Percentiles rank a stretch among this genome's conserved stretches.
phyloP scores from a whole-genome alignment of 2,113 vertebrate genomes.

The Nycticryphes semicollaris region DNA sequence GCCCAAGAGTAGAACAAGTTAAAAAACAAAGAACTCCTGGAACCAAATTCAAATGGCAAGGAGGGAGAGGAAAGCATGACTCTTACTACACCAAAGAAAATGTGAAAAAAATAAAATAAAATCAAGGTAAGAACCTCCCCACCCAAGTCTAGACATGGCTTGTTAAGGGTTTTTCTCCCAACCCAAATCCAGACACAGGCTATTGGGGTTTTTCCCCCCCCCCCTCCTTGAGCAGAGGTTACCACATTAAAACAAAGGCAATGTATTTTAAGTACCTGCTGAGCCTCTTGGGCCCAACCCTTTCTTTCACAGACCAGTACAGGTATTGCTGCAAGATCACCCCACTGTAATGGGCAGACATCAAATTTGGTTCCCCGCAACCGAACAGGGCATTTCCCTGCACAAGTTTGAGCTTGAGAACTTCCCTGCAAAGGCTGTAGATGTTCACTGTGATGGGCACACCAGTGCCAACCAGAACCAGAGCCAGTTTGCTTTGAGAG shows the following conservation, averaged over 20 bases:
- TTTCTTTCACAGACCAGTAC: neutral
- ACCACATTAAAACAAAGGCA: neutral
- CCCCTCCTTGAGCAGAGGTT: neutral
- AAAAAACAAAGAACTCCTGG: neutral
- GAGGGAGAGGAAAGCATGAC: neutral
- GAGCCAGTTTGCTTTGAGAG: neutral
- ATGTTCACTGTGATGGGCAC: accelerated
- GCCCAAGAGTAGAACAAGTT: neutral
- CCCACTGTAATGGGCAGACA: accelerated
- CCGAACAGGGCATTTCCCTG: neutral
- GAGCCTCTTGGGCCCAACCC: neutral
- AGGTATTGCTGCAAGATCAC: neutral
- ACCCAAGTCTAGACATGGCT: neutral
- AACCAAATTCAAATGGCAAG: neutral
- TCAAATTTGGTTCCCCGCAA: neutral
- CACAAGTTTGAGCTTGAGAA: neutral
- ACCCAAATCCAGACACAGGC: neutral
- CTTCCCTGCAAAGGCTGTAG: neutral
- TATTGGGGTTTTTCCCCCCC: too few species aligned
- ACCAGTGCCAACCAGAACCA: neutral
- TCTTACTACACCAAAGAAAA: neutral
- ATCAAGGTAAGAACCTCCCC: neutral
- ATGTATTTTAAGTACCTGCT: neutral
- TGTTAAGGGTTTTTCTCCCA: neutral
- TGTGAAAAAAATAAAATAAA: accelerated